Percentiles rank a stretch among this genome's conserved stretches.
phyloP scores from a whole-genome alignment of 2,113 vertebrate species.

The Leptobrachium leishanense region DNA sequence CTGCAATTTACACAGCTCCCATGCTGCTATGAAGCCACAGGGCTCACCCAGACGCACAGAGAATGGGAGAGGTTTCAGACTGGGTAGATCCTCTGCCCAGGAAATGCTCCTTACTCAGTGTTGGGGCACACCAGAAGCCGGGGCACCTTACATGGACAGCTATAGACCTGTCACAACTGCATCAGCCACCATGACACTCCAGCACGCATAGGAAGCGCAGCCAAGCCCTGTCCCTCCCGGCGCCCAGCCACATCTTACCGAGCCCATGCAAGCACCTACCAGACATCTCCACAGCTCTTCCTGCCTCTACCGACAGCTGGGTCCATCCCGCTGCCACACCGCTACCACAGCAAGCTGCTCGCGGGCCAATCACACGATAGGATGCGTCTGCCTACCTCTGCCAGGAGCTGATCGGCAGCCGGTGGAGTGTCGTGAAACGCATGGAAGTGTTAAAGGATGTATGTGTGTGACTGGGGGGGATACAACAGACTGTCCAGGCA shows the following conservation, averaged over 20 bases:
- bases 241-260: conserved; percentile 45
- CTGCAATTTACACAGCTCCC: too few species aligned
- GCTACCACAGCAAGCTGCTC: conserved; percentile 29
- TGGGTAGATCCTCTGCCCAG: too few species aligned
- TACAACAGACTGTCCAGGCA: neutral
- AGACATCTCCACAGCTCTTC: conserved; percentile 10
- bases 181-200: too few species aligned
- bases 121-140: too few species aligned
- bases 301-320: neutral
- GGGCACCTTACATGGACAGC: too few species aligned
- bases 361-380: neutral
- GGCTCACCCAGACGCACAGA: too few species aligned
- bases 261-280: conserved; percentile 42
- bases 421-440: neutral
- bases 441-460: neutral
- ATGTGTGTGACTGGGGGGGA: neutral
- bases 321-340: conserved; percentile 17
- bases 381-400: neutral
- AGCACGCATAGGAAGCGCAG: neutral
- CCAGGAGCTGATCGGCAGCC: neutral
- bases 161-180: too few species aligned
- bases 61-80: too few species aligned
- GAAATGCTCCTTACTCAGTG: too few species aligned
- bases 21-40: too few species aligned
- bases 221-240: neutral